Base-by-base conservation (phyloP, 2,797 vertebrate genomes). In the Xerus rutilus region DNA sequence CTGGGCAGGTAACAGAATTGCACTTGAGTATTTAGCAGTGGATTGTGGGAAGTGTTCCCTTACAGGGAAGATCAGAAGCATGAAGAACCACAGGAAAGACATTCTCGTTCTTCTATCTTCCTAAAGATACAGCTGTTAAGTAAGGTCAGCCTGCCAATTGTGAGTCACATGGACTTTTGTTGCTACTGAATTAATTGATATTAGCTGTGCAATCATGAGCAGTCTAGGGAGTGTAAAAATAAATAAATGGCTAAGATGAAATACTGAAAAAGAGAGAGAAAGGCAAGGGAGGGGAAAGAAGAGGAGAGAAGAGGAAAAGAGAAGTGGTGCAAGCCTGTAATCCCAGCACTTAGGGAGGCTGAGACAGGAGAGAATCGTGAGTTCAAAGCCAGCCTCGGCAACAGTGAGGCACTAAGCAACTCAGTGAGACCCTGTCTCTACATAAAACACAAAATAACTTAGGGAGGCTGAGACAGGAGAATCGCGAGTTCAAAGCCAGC, bases 121-220 rank as follows among this genome's bases (percentile, higher is more conserved):
- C 23, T 65, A 54, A 84, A 95, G 32, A n/a, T 49, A 85, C 59
- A 93, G 82, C 65, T 93, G 43, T 79, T 65, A 23, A 35, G 0
- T 9, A 83, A 57, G 30, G 4, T 12, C 49, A 82, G 43, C 52
- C 62, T 89, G 76, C 69, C 23, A 43, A 88, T 9, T 81, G 28
- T 85, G 89, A 76, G 7, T 88, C 67, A 77, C 69, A 90, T 7
- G 18, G 49, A 69, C 7, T 67, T 94, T 92, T 45, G 21, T 28
- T 91, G 52, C 7, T 85, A 30, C 43, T 67, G 52, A 92, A 85
- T 89, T 90, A 23, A 89, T 57, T 92, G 76, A 57, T 84, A 65
- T 79, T 59, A 79, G 25, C 18, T 89, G 7, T 59, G 35, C 30
- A 64, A 45, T 54, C 69, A 43, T 54, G 11, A 92, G 8, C 11